phyloP scores from a whole-genome alignment of 2,888 invertebrate genomes.

The Melieria picta region DNA sequence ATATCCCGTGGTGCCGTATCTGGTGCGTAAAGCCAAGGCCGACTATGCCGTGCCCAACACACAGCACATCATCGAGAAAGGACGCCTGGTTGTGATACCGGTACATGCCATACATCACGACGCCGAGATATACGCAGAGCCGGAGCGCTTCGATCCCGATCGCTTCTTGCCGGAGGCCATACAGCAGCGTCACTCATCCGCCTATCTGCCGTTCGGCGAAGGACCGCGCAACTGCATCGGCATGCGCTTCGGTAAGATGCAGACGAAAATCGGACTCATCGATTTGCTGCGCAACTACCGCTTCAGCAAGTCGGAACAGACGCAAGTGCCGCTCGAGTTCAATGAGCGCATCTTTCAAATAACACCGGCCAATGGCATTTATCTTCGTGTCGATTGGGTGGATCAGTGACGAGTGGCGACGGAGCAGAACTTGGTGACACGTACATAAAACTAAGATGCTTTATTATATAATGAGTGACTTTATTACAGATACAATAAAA shows the following conservation, averaged over 20 bases:
- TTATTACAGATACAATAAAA: too few relatives aligned
- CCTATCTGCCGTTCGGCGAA: constrained; percentile 61
- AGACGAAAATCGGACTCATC: constrained; percentile 52
- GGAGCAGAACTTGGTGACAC: too few relatives aligned
- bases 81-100: constrained; percentile 64
- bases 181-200: constrained; percentile 63
- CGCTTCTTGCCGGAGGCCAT: constrained; percentile 70
- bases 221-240: constrained; percentile 62
- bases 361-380: not conserved
- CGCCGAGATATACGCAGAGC: constrained; percentile 66
- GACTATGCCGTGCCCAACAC: constrained; percentile 47
- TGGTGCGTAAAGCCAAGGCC: constrained; percentile 53
- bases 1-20: constrained; percentile 66
- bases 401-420: not conserved
- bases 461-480: too few relatives aligned
- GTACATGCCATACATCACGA: constrained; percentile 70
- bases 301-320: not conserved
- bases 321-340: not conserved
- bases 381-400: not conserved
- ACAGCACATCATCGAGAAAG: constrained; percentile 19
- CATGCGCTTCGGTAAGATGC: constrained; percentile 58
- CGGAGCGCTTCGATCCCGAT: constrained; percentile 71
- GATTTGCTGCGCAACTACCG: not conserved
- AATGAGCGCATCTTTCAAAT: not conserved
- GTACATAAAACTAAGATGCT: too few relatives aligned